Evolutionary conservation across 2,797 vertebrate genomes (phyloP).

Genomic region (Fratercula arctica): DNA sequence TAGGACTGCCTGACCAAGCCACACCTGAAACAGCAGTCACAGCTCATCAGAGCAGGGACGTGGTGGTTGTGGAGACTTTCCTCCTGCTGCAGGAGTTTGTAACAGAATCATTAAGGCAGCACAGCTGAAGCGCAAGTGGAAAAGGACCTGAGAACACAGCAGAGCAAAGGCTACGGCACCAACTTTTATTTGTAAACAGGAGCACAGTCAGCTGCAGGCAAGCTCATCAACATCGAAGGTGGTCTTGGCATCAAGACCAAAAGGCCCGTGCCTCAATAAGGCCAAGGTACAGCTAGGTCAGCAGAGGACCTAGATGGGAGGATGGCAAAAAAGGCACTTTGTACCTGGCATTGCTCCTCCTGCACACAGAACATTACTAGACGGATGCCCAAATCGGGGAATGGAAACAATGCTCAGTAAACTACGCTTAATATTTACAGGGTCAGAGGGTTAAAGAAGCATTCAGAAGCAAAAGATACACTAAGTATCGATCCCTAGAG

Average conservation of each 20-base stretch:
- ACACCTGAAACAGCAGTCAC: background rate
- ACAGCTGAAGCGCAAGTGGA: background rate
- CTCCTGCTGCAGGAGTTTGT: background rate
- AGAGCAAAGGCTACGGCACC: background rate
- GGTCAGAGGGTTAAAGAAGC: background rate
- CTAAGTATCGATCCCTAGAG: background rate
- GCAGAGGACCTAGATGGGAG: background rate
- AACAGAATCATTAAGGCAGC: background rate
- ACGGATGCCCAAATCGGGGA: background rate
- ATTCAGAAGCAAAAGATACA: background rate
- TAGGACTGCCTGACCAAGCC: background rate
- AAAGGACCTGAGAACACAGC: background rate
- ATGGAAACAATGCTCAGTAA: background rate
- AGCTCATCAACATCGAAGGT: background rate
- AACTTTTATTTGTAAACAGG: background rate
- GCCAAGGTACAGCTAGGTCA: background rate
- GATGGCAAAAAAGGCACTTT: background rate
- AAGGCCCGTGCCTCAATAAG: background rate
- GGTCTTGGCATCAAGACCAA: background rate
- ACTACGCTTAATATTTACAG: background rate
- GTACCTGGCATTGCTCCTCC: background rate
- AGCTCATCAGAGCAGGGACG: background rate
- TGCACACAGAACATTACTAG: accelerated
- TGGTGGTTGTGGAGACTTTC: background rate
- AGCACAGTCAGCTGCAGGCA: background rate